Conservation (phyloP, 2,888 invertebrate species). For the Branchipolynoe longqiensis region DNA sequence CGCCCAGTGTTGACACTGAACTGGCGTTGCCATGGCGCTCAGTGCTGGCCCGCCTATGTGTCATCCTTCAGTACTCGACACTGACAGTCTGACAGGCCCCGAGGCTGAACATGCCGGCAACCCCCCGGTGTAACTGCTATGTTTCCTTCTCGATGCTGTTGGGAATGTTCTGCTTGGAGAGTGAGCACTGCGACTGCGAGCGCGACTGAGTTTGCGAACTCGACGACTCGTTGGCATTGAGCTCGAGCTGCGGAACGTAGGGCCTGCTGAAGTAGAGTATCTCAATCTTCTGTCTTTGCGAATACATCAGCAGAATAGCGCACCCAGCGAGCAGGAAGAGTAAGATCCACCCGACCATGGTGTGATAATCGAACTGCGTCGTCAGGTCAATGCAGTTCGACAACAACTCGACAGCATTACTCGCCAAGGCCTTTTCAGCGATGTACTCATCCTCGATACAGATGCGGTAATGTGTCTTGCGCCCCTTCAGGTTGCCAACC, state of each 20-base stretch:
- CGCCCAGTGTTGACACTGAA: neutral
- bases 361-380: conserved; percentile 65
- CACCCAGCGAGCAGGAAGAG: conserved; percentile 52
- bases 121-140: conserved; percentile 28
- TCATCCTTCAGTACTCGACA: conserved; percentile 4
- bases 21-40: neutral
- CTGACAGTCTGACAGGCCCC: neutral
- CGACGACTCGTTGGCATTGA: neutral
- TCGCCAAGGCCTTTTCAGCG: conserved; percentile 59
- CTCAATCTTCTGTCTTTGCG: conserved; percentile 66
- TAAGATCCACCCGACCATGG: conserved; percentile 63
- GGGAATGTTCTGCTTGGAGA: conserved; percentile 50
- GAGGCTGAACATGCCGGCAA: conserved; percentile 2
- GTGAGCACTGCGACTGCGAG: conserved; percentile 38
- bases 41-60: neutral
- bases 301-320: conserved; percentile 64
- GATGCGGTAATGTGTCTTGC: conserved; percentile 60
- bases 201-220: conserved; percentile 37
- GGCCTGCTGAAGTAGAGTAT: conserved; percentile 65
- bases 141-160: conserved; percentile 43
- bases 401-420: conserved; percentile 50
- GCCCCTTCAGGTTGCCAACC: conserved; percentile 61
- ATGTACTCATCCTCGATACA: conserved; percentile 64
- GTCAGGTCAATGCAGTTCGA: conserved; percentile 62
- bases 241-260: conserved; percentile 43